Evolutionary conservation across 2,888 invertebrate species (phyloP).

Genomic region (Euclidia mi): DNA sequence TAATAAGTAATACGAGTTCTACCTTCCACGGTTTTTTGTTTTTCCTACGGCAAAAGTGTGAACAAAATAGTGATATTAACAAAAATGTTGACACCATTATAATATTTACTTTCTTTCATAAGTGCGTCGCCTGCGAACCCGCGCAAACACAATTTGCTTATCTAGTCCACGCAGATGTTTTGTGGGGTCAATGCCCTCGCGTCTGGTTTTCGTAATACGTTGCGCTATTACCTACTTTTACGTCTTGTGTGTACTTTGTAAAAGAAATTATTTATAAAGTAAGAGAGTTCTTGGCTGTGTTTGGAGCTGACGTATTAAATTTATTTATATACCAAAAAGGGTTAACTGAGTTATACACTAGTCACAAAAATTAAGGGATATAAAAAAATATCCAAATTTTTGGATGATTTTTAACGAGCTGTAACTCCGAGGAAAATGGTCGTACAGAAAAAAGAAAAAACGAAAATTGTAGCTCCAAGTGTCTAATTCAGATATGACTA

Average conservation of each 20-base stretch:
- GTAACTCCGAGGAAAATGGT: too few species aligned
- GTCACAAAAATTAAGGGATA: too few species aligned
- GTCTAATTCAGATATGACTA: too few species aligned
- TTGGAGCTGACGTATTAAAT: too few species aligned
- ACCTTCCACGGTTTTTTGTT: not conserved
- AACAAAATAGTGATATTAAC: not conserved
- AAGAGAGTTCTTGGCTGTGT: too few species aligned
- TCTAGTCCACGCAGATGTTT: conserved; percentile 38
- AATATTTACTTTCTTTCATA: not conserved
- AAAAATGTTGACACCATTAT: not conserved
- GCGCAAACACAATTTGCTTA: conserved; percentile 24
- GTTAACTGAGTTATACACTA: too few species aligned
- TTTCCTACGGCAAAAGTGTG: too few species aligned
- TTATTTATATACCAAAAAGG: too few species aligned
- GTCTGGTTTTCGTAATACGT: conserved; percentile 48
- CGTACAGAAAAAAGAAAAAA: too few species aligned
- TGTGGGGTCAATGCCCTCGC: conserved; percentile 35
- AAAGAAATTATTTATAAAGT: conserved; percentile 1
- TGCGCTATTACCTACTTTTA: conserved; percentile 10
- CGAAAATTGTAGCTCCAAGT: too few species aligned
- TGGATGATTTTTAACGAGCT: too few species aligned
- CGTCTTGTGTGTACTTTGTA: not conserved
- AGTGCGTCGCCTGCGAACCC: not conserved
- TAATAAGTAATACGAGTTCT: not conserved
- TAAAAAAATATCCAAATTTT: too few species aligned